phyloP scores from a whole-genome alignment of 2,113 vertebrate species.

The Lophotis ruficrista region DNA sequence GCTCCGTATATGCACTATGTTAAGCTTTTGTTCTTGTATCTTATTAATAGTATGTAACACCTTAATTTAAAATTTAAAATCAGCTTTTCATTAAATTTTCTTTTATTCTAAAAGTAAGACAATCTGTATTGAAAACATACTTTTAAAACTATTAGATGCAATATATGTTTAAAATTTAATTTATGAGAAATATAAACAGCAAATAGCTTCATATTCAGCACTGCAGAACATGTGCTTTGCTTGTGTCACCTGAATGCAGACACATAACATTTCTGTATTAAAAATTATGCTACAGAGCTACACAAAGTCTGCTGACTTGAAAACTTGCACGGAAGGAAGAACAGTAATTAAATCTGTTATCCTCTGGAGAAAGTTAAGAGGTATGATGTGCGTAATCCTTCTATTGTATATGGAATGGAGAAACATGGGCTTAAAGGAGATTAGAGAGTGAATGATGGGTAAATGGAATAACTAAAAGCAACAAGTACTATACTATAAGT shows the following conservation, averaged over 20 bases:
- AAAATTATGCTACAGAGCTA: constrained; percentile 2
- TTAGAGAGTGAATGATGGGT: constrained; percentile 55
- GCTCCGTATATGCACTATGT: neutral
- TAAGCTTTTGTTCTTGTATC: neutral
- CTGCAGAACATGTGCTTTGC: neutral
- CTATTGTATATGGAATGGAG: constrained; percentile 61
- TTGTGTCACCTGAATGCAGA: constrained; percentile 22
- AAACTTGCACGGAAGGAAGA: constrained; percentile 45
- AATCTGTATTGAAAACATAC: neutral
- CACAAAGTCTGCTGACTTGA: constrained; percentile 47
- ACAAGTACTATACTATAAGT: neutral
- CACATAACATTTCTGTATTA: neutral
- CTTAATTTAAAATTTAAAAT: neutral
- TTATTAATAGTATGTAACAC: neutral
- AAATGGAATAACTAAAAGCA: constrained; percentile 49
- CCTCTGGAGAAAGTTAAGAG: constrained; percentile 49
- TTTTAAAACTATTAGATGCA: neutral
- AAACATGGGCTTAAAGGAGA: constrained; percentile 63
- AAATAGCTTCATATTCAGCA: neutral
- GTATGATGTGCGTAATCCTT: constrained; percentile 60
- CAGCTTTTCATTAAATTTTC: neutral
- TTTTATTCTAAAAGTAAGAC: neutral
- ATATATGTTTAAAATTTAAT: neutral
- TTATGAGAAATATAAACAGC: neutral
- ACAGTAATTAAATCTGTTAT: constrained; percentile 69